phyloP scores from a whole-genome alignment of 2,113 vertebrate genomes.

The Elephantulus edwardii region DNA sequence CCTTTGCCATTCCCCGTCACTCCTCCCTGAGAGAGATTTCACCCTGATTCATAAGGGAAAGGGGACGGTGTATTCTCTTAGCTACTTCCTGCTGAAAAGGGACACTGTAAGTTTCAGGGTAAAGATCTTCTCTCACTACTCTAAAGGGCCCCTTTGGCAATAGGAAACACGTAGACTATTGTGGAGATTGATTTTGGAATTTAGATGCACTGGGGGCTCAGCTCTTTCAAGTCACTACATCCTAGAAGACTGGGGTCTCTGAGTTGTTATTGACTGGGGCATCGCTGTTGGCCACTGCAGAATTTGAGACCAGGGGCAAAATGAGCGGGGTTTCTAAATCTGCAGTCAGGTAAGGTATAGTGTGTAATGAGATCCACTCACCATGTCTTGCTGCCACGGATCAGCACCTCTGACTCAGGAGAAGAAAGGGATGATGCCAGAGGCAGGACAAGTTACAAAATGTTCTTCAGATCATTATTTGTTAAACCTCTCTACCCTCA shows the following conservation, averaged over 20 bases:
- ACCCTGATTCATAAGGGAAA: too few relatives aligned
- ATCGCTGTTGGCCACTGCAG: not conserved
- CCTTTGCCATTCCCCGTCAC: too few relatives aligned
- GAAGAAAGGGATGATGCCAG: not conserved
- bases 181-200: too few relatives aligned
- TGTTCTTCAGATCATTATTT: too few relatives aligned
- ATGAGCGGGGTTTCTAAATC: not conserved
- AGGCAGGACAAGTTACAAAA: not conserved
- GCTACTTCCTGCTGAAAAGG: too few relatives aligned
- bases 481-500: not conserved
- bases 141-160: too few relatives aligned
- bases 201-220: too few relatives aligned
- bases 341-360: not conserved
- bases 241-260: not conserved
- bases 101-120: too few relatives aligned
- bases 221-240: not conserved
- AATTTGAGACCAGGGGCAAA: not conserved
- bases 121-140: too few relatives aligned
- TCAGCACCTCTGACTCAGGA: not conserved
- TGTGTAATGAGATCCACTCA: not conserved
- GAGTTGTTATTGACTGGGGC: not conserved
- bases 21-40: too few relatives aligned
- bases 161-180: too few relatives aligned
- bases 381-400: not conserved
- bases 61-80: too few relatives aligned